Evolutionary conservation across 2,113 vertebrate genomes (phyloP).

Genomic region (Mirounga angustirostris): DNA sequence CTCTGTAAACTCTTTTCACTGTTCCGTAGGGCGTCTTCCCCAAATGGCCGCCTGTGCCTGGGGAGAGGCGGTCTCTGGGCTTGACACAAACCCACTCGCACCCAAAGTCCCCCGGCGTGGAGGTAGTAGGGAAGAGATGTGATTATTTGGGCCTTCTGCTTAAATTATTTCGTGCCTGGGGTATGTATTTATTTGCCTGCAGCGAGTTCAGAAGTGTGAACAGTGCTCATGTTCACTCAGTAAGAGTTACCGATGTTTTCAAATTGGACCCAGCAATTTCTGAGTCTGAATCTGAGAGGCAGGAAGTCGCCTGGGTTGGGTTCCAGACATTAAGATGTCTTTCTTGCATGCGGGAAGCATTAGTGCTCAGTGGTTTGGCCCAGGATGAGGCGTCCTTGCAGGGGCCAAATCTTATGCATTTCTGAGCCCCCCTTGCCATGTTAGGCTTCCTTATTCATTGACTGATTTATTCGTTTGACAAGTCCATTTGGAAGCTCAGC

Average conservation of each 20-base stretch:
- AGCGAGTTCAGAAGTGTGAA: neutral
- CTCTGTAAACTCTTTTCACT: neutral
- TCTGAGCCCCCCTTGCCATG: rapidly evolving
- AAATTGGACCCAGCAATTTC: neutral
- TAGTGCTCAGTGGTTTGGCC: neutral
- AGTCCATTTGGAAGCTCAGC: rapidly evolving
- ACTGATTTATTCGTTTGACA: rapidly evolving
- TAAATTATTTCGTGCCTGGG: conserved; percentile 12
- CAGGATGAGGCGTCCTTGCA: neutral
- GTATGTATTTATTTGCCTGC: conserved; percentile 32
- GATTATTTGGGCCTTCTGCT: neutral
- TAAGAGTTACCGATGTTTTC: neutral
- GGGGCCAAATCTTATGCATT: rapidly evolving
- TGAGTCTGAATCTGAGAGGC: neutral
- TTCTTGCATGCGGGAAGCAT: neutral
- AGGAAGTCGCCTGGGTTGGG: too few species aligned
- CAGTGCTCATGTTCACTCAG: rapidly evolving
- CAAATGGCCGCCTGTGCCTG: neutral
- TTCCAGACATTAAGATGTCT: neutral
- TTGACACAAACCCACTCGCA: neutral
- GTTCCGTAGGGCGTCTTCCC: neutral
- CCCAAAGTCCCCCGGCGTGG: neutral
- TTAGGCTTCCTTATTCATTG: neutral
- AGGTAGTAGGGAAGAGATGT: neutral
- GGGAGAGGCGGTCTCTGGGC: neutral